Conservation (phyloP, 64 coral and sea anemone species). For the Pocillopora verrucosa region DNA sequence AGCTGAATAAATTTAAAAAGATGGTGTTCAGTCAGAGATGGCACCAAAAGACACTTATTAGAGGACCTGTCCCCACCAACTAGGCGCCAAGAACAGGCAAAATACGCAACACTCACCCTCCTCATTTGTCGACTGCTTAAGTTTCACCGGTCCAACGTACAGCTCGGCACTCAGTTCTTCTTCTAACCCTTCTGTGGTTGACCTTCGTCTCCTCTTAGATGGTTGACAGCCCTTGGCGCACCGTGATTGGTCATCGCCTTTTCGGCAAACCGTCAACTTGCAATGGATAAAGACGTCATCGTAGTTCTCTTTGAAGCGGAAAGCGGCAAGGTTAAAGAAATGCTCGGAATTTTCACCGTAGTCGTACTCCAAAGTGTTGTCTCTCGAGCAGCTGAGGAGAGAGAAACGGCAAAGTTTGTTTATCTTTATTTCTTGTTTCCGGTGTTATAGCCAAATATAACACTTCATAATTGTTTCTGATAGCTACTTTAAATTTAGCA, state of each 20-base stretch:
- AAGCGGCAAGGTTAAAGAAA: constrained; percentile 3
- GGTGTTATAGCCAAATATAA: no score
- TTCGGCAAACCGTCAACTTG: constrained; percentile 26
- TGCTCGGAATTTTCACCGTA: neutral
- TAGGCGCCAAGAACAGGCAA: no score
- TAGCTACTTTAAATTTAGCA: no score
- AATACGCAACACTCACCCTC: neutral
- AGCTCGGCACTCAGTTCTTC: neutral
- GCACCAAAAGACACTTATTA: no score
- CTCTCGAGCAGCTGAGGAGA: constrained; percentile 1
- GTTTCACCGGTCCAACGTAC: neutral
- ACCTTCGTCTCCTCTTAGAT: neutral
- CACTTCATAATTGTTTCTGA: no score
- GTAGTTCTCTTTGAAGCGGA: constrained; percentile 26
- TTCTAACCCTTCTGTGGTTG: neutral
- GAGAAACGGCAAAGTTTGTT: neutral
- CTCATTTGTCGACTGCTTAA: no score
- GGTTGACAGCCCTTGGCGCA: constrained; percentile 1
- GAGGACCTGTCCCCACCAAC: no score
- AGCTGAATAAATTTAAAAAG: neutral
- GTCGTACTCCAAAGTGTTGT: constrained; percentile 7
- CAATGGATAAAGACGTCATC: constrained; percentile 23
- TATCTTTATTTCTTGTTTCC: neutral
- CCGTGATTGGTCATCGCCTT: neutral
- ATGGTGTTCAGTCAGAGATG: neutral